A percentile compares a stretch with the other conserved stretches of the same genome.
phyloP scores from a whole-genome alignment of 2,888 invertebrate genomes.

The Napeogenes inachia region DNA sequence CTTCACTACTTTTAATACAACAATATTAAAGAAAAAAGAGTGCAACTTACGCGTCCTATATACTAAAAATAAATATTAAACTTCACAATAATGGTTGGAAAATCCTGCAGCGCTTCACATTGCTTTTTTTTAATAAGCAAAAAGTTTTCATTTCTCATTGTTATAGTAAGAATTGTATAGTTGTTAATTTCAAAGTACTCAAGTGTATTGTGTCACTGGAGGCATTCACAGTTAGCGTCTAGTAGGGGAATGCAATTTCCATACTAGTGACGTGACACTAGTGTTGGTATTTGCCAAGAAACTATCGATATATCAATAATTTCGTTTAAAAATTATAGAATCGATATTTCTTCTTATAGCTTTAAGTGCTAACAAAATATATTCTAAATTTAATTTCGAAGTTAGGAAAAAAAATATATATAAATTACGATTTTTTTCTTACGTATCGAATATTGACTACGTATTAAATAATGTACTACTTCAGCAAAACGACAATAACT shows the following conservation, averaged over 20 bases:
- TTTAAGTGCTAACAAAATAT: too few species aligned
- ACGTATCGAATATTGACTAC: too few species aligned
- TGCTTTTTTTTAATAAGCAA: conserved; percentile 6
- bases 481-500: neutral
- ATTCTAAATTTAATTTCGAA: too few species aligned
- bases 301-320: too few species aligned
- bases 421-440: too few species aligned
- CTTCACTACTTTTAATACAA: neutral
- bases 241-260: conserved; percentile 60
- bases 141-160: conserved; percentile 15
- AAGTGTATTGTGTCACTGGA: conserved; percentile 50
- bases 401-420: too few species aligned
- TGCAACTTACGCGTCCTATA: neutral
- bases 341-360: too few species aligned
- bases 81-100: neutral
- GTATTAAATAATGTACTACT: too few species aligned
- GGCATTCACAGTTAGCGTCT: conserved; percentile 61
- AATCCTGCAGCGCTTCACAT: neutral
- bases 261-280: conserved; percentile 40
- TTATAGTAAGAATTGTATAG: conserved; percentile 34
- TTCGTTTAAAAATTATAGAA: too few species aligned
- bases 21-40: neutral
- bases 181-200: conserved; percentile 54
- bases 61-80: neutral
- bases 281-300: conserved; percentile 6